These are phyloP conservation scores for Recurvirostra avosetta DNA, from an alignment of 2,113 vertebrate genomes.

Conservation along the genomic window DNA sequence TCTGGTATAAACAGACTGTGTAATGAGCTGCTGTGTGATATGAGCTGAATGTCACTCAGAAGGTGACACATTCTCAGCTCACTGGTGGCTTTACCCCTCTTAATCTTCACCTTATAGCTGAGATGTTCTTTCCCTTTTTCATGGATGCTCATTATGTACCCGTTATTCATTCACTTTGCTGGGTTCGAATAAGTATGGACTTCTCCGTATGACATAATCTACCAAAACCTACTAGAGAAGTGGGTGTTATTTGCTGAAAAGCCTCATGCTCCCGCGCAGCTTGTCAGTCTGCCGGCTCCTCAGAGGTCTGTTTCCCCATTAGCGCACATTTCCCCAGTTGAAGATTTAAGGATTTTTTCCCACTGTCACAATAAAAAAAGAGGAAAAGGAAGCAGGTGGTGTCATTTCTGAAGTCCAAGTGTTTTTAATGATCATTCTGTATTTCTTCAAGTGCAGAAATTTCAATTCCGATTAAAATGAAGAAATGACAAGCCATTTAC, in stretches of 20 bases:
- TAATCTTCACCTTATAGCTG: not conserved
- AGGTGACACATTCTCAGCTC: conserved; percentile 11
- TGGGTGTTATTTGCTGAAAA: conserved; percentile 21
- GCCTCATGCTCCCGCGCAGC: not conserved
- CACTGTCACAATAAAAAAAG: not conserved
- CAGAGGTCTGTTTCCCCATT: conserved; percentile 27
- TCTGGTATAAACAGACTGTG: not conserved
- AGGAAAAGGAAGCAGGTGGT: not conserved
- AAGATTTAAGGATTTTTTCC: not conserved
- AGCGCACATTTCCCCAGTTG: not conserved
- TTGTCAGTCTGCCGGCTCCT: conserved; percentile 4
- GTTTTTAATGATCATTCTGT: conserved; percentile 7
- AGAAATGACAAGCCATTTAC: conserved; percentile 11
- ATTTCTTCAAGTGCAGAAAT: conserved; percentile 12
- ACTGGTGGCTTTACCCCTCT: conserved; percentile 23
- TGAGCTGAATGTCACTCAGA: conserved; percentile 30
- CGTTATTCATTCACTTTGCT: not conserved
- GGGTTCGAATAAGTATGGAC: not conserved
- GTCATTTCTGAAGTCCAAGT: conserved; percentile 10
- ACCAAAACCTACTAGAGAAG: not conserved
- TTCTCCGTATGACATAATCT: conserved; percentile 12
- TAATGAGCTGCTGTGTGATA: not conserved
- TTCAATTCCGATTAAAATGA: not conserved
- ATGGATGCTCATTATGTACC: not conserved
- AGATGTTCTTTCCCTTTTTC: not conserved